Conservation (phyloP, 2,113 vertebrate species). For the Eublepharis macularius region DNA sequence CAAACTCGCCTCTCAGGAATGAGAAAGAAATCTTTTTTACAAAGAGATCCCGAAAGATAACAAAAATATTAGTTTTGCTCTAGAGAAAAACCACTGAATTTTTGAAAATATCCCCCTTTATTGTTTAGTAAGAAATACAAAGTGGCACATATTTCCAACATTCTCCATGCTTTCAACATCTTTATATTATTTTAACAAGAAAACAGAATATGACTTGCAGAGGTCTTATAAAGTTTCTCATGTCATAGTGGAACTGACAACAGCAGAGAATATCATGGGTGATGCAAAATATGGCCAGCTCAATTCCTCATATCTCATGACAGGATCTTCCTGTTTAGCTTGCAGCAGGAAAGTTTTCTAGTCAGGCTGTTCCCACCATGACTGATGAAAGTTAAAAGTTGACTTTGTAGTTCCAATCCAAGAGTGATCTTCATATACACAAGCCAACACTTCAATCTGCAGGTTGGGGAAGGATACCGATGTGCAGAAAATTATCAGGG, state of each 20-base stretch:
- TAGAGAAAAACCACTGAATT: conserved; percentile 69
- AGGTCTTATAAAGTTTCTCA: conserved; percentile 73
- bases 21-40: conserved; percentile 63
- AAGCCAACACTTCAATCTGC: conserved; percentile 82
- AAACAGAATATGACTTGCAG: conserved; percentile 66
- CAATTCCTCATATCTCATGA: conserved; percentile 69
- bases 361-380: conserved; percentile 63
- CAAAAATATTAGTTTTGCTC: conserved; percentile 71
- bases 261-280: conserved; percentile 65
- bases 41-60: conserved; percentile 71
- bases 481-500: conserved; percentile 98
- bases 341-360: conserved; percentile 70
- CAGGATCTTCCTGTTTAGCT: conserved; percentile 75
- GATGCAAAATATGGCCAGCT: conserved; percentile 72
- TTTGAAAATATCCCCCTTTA: conserved; percentile 79
- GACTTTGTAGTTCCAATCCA: conserved; percentile 64
- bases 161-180: conserved; percentile 70
- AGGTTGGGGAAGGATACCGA: conserved; percentile 87
- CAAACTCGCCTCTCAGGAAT: conserved; percentile 45
- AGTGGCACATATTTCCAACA: conserved; percentile 75
- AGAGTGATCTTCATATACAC: conserved; percentile 40
- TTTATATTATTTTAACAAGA: conserved; percentile 68
- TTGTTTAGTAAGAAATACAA: conserved; percentile 79
- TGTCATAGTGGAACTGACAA: conserved; percentile 71
- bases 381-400: conserved; percentile 63